Evolutionary conservation across 2,797 vertebrate species (phyloP).

Genomic region (Kryptolebias ocellatus): DNA sequence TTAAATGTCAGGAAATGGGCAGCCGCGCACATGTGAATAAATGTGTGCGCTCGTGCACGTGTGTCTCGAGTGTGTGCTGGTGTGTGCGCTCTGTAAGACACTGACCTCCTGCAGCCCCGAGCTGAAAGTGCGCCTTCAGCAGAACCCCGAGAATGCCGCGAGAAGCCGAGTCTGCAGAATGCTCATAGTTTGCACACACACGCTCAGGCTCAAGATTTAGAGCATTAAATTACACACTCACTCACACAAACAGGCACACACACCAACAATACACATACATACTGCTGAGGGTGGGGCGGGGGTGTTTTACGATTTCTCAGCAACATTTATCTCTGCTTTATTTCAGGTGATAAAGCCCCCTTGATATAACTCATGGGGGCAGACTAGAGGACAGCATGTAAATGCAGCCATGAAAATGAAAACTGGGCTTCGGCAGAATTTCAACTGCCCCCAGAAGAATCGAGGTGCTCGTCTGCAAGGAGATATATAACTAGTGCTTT

Average conservation of each 20-base stretch:
- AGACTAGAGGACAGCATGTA: conserved; percentile 69
- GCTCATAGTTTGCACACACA: conserved; percentile 64
- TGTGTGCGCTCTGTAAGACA: conserved; percentile 48
- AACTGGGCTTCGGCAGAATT: conserved; percentile 67
- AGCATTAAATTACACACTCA: conserved; percentile 60
- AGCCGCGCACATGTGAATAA: conserved; percentile 15
- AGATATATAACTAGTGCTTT: conserved; percentile 60
- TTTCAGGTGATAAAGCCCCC: conserved; percentile 71
- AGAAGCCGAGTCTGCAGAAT: conserved; percentile 74
- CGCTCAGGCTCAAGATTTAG: conserved; percentile 48
- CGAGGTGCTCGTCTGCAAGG: conserved; percentile 51
- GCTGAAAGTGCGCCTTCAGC: conserved; percentile 74
- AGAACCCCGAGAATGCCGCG: conserved; percentile 50
- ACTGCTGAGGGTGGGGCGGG: conserved; percentile 7
- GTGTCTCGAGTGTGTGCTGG: conserved; percentile 7
- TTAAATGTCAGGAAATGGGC: conserved; percentile 64
- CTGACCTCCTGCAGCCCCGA: conserved; percentile 73
- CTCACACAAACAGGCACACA: background rate
- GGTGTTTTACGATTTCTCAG: conserved; percentile 68
- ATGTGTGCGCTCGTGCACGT: background rate
- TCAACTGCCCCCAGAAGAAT: conserved; percentile 73
- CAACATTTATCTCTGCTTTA: conserved; percentile 76
- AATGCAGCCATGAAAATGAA: conserved; percentile 77
- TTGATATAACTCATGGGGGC: conserved; percentile 68
- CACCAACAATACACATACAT: conserved; percentile 16